Evolutionary conservation across 2,113 vertebrate species (phyloP), one percentile per base, ranked within the genome.

Genomic region (Lycocorax pyrrhopterus): DNA sequence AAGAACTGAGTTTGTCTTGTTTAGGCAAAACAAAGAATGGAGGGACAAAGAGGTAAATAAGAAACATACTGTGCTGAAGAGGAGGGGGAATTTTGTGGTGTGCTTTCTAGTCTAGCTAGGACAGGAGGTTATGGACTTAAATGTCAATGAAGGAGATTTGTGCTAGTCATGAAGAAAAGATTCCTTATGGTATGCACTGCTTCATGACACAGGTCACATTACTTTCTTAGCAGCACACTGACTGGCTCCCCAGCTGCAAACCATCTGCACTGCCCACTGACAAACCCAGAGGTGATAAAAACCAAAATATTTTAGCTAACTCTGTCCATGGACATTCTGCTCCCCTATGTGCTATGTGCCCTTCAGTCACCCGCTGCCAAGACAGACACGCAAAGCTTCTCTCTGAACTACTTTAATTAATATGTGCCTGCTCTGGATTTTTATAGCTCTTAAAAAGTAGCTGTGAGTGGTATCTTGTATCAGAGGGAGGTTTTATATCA

Each of bases 401-500:
- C 55, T 81, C 90, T 64, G 67, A 77, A 20, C 56, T 16, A 46
- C 63, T 96, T 82, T 80, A 87, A 93, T 94, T 93, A 80, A 91
- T 47, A 35, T 84, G 51, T 91, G 79, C 64, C 75, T 53, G 89
- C 68, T 72, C 77, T 82, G 51, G 84, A 75, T 93, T 92, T 93
- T 94, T 97, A 86, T 89, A 84, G 86, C 85, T 92, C 89, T 89
- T 74, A 71, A 74, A 86, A 81, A 75, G 63, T 77, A 89, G 77
- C 76, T 35, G 35, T 58, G 73, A 84, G 56, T 46, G 56, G 87
- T 87, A 21, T 88, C 80, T 93, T 52, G 7, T 75, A 47, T 67
- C 63, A 69, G 56, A 94, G 60, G 26, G 67, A 93, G 56, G 85
- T 83, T 91, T 82, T 85, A 46, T 62, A 27, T 62, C 10, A 12